Conservation (phyloP, 2,888 invertebrate genomes). For the Buathra laborator region DNA sequence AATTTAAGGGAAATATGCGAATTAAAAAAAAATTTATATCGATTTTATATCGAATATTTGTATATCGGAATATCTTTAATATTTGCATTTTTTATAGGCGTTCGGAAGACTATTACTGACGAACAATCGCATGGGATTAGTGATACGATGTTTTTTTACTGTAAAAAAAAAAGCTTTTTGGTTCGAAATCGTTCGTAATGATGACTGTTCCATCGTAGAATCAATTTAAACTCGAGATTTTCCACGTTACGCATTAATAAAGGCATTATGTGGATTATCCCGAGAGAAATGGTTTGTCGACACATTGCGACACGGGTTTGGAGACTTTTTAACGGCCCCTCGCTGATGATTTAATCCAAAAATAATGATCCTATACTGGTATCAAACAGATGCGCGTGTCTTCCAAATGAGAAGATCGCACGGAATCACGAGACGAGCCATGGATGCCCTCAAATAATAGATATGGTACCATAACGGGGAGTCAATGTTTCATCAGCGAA, state of each 20-base stretch:
- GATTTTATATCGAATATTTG: no score
- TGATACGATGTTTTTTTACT: background rate
- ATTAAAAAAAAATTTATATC: no score
- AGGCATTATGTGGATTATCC: slow-evolving; percentile 1
- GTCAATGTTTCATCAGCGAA: slow-evolving; percentile 58
- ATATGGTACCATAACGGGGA: background rate
- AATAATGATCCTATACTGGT: slow-evolving; percentile 39
- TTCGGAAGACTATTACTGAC: no score
- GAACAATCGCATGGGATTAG: no score
- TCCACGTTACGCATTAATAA: background rate
- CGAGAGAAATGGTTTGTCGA: background rate
- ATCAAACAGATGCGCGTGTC: slow-evolving; percentile 61
- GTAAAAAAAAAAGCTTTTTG: background rate
- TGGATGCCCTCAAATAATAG: slow-evolving; percentile 44
- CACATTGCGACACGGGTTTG: background rate
- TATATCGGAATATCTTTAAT: no score
- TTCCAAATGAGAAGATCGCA: slow-evolving; percentile 45
- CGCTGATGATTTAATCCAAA: slow-evolving; percentile 54
- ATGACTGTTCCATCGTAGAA: background rate
- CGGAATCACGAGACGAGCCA: slow-evolving; percentile 37
- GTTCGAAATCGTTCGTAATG: background rate
- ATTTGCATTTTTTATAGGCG: no score
- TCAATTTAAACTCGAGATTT: background rate
- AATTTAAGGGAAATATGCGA: background rate
- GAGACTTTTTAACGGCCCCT: slow-evolving; percentile 21